Base-by-base conservation (phyloP, 2,113 vertebrate genomes). In the Phoxinus phoxinus region DNA sequence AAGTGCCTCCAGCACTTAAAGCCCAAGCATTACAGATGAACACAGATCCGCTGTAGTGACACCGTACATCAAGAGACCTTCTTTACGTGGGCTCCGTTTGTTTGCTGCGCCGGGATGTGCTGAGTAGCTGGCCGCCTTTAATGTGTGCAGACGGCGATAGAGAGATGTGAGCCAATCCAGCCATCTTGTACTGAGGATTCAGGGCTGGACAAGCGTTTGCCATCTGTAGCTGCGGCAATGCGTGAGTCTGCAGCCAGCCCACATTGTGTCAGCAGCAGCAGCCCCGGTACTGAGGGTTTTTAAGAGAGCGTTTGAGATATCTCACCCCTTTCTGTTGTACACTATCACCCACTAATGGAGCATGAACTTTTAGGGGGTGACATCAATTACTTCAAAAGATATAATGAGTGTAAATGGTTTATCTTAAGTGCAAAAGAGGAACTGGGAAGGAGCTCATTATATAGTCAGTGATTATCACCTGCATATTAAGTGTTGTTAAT, bases 161-260 rank as follows among this genome's bases (percentile, higher is more conserved):
- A 89, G 90, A 89, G 92, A 90, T 83, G 88, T 90, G 92, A 93
- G 91, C 90, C 87, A 87, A 88, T 92, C 93, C 93, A 93, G 92
- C 82, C 94, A 92, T 94, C 93, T 94, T 93, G 92, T 93, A 91
- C 90, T 89, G 91, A 88, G 87, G 83, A 91, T 93, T 92, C 87
- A 90, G 93, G 90, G 92, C 91, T 92, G 93, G 92, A 92, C 90
- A 81, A 81, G 81, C 82, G 89, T 67, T 88, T 85, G 90, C 94
- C 94, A 94, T 95, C 94, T 95, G 94, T 93, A 91, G 90, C 92
- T 84, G 90, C 87, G 87, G 90, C 89, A 82, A 85, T 69, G 71
- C 81, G 82, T 86, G 91, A 91, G 86, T 88, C 89, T 88, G 90
- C 88, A 92, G 93, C 92, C 93, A 93, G 92, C 90, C 86, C 79